Evolutionary conservation across 2,113 vertebrate genomes (phyloP), one percentile per base, ranked within the genome.

Genomic region (Tragelaphus scriptus): DNA sequence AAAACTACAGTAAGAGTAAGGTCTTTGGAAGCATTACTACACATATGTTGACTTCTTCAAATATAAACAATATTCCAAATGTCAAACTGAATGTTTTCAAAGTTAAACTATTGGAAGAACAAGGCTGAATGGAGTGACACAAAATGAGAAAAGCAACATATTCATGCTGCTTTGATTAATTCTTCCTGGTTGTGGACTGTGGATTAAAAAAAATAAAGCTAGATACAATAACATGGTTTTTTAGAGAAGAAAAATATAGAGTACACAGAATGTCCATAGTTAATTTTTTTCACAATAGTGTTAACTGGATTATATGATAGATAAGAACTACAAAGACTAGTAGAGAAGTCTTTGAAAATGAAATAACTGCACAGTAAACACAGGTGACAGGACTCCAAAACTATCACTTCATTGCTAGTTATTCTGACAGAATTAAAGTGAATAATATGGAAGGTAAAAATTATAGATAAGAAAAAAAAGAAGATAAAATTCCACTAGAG

Each of bases 41-140:
- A 53, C 21, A 36, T 56, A 68, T 82, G n/a, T 81, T 80, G 36
- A 77, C 13, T 89, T 92, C 30, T n/a, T 94, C 40, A 97, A 68
- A 68, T 59, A 49, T 58, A 96, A 96, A 51, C 75, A 30, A 23
- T 40, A 71, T 88, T 96, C 7, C 23, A 97, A 88, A 77, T 77
- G n/a, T 71, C 68, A 96, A 89, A 36, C 4, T 79, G 40, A 97
- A 93, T 9, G 59, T 94, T 92, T 97, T 47, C 11, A 65, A 79
- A 80, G 19, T 84, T 68, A 96, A 97, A 88, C 81, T 26, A 86
- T 40, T 86, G 4, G n/a, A 93, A 81, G 0, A 25, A 17, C 14
- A 77, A 88, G 17, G 10, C 19, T 92, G 26, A 92, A 85, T 47
- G 7, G 17, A 91, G 36, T 47, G 11, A 21, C 32, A 53, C n/a